These are phyloP conservation scores for Crenuchus spilurus DNA, from an alignment of 2,797 vertebrate species.

Conservation along the genomic window DNA sequence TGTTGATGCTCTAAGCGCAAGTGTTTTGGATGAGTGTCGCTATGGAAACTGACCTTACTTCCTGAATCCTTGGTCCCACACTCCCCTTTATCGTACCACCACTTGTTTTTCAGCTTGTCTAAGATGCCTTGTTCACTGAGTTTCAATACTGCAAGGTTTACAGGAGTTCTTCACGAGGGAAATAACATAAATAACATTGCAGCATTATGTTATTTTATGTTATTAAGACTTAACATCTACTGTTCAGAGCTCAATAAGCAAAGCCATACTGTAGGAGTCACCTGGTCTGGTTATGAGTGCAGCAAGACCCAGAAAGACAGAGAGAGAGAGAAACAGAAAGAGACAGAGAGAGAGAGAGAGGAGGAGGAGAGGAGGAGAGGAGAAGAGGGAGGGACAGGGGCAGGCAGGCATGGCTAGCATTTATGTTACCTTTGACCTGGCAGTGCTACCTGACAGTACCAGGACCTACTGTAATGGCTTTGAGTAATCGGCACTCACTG, in stretches of 20 bases:
- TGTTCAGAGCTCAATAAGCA: slow-evolving; percentile 80
- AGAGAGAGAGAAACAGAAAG: slow-evolving; percentile 45
- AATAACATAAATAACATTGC: slow-evolving; percentile 99
- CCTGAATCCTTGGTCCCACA: slow-evolving; percentile 99
- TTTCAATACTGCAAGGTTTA: slow-evolving; percentile 99
- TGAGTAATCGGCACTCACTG: slow-evolving; percentile 99
- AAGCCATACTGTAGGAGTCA: slow-evolving; percentile 96
- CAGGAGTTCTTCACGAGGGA: slow-evolving; percentile 99
- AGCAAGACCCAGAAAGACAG: slow-evolving; percentile 43
- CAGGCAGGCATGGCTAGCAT: slow-evolving; percentile 90
- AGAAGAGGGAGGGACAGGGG: slow-evolving; percentile 34
- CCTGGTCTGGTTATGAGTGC: slow-evolving; percentile 85
- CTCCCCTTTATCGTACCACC: slow-evolving; percentile 99
- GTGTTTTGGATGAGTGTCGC: neutral
- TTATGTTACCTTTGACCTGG: slow-evolving; percentile 86
- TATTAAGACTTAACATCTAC: slow-evolving; percentile 95
- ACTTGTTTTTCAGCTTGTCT: slow-evolving; percentile 98
- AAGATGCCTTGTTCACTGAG: slow-evolving; percentile 99
- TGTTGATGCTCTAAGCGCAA: neutral
- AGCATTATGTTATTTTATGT: slow-evolving; percentile 99
- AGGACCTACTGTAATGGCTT: slow-evolving; percentile 98
- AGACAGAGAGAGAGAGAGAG: neutral
- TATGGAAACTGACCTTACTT: slow-evolving; percentile 94
- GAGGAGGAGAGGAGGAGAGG: neutral
- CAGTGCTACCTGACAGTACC: slow-evolving; percentile 90